Percentiles rank a stretch among this genome's conserved stretches.
Evolutionary conservation across 2,888 invertebrate genomes (phyloP).

Genomic region (Eulithis testata): DNA sequence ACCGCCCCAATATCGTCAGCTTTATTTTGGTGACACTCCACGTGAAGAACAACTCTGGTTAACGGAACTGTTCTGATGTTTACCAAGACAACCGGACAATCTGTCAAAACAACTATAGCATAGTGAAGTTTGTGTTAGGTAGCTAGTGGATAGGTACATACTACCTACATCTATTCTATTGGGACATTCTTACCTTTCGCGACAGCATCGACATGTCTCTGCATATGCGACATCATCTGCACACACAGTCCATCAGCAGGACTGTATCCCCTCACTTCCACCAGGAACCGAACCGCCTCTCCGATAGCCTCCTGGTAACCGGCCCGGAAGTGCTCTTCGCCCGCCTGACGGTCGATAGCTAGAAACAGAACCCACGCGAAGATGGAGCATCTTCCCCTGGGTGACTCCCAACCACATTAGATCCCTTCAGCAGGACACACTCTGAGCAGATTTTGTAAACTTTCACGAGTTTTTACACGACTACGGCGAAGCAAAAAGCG

Average conservation of each 20-base stretch:
- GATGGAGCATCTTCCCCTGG: slow-evolving; percentile 66
- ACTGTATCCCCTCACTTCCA: slow-evolving; percentile 92
- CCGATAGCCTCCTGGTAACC: slow-evolving; percentile 97
- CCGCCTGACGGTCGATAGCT: slow-evolving; percentile 67
- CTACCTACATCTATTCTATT: no score
- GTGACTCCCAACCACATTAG: slow-evolving; percentile 65
- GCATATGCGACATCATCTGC: slow-evolving; percentile 92
- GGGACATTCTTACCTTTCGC: slow-evolving; percentile 75
- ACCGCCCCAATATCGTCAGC: no score
- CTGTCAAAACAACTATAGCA: no score
- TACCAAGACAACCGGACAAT: no score
- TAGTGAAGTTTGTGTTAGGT: no score
- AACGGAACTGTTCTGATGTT: no score
- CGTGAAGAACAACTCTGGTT: no score
- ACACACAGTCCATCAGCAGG: slow-evolving; percentile 92
- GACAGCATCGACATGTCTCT: slow-evolving; percentile 90
- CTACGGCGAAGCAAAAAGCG: no score
- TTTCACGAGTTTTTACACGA: not conserved
- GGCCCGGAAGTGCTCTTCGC: slow-evolving; percentile 85
- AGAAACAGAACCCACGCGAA: slow-evolving; percentile 66
- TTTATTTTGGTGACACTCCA: no score
- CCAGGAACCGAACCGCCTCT: slow-evolving; percentile 95
- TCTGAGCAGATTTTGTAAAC: slow-evolving; percentile 45
- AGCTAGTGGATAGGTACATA: no score
- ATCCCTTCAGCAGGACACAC: slow-evolving; percentile 54